Base-by-base conservation (phyloP, 2,113 vertebrate genomes). In the Dryoscopus gambensis region DNA sequence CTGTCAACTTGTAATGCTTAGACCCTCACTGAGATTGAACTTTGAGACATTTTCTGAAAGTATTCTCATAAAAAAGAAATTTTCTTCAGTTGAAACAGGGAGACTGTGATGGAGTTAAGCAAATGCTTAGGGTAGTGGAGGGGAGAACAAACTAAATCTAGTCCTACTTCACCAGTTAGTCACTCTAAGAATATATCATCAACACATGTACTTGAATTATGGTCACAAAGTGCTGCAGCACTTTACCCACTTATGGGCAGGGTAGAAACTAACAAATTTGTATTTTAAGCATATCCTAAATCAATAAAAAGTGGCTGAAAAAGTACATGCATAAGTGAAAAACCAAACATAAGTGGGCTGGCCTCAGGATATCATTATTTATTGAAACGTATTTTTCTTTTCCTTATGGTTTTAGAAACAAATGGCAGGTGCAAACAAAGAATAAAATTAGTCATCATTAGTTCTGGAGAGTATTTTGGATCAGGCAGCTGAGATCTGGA, bases 351-450 rank as follows among this genome's bases (percentile, higher is more conserved):
- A 95, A 95, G 73, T 44, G 56, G 52, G 44, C 27, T 92, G 91
- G 76, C 86, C 86, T 84, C 35, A 60, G 91, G 87, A 75, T 78
- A 91, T 91, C 22, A 57, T 92, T 88, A 94, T 94, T 93, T 95
- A 95, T 84, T 94, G 94, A 78, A 82, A 90, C 22, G 28, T 44
- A 42, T 71, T 89, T 89, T 92, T 84, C 60, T 78, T 84, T 82
- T 82, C 74, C 63, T 84, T 89, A 63, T 70, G 77, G 44, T 90
- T 91, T 93, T 83, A 87, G 62, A 91, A 95, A 85, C 35, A 95
- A 96, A 89, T 74, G 53, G 55, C 78, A 87, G 95, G 47, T 90
- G 76, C 64, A 90, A 94, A 60, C 44, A 91, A 95, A 95, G 65
- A 91, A 62, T 80, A 79, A 90, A 93, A 90, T 94, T 68, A 76